Conservation (phyloP, 2,113 vertebrate genomes). For the Gasterosteus nipponicus region DNA sequence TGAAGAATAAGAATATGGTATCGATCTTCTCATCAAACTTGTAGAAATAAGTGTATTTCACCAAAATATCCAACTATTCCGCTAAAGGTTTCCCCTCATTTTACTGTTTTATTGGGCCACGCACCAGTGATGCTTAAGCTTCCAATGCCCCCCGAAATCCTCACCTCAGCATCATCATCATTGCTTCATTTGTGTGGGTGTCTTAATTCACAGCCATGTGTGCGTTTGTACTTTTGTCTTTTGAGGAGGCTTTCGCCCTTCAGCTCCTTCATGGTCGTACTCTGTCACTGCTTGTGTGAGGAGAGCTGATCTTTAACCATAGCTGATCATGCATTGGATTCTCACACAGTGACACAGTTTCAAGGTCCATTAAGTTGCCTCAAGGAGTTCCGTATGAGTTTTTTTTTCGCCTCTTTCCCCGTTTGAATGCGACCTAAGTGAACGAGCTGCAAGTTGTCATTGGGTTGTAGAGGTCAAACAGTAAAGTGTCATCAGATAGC, state of each 20-base stretch:
- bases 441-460: constrained; percentile 58
- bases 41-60: background rate
- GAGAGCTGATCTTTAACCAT: constrained; percentile 44
- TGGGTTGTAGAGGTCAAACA: constrained; percentile 74
- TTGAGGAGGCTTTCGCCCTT: constrained; percentile 38
- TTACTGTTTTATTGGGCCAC: background rate
- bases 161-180: constrained; percentile 13
- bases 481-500: constrained; percentile 75
- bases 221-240: constrained; percentile 19
- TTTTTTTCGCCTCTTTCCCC: background rate
- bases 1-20: background rate
- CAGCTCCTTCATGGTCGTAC: constrained; percentile 7
- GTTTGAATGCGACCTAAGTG: constrained; percentile 33
- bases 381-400: constrained; percentile 14
- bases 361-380: constrained; percentile 49
- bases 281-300: constrained; percentile 29
- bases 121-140: background rate
- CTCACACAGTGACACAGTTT: constrained; percentile 52
- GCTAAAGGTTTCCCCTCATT: background rate
- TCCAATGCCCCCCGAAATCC: background rate
- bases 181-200: background rate
- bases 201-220: constrained; percentile 24
- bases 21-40: background rate
- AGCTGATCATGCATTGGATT: constrained; percentile 31
- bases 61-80: background rate